Percentiles rank a stretch among this genome's conserved stretches.
These are phyloP conservation scores for Psilanteris sp. DNA, from an alignment of 1,140 invertebrate genomes.

Conservation along the genomic window DNA sequence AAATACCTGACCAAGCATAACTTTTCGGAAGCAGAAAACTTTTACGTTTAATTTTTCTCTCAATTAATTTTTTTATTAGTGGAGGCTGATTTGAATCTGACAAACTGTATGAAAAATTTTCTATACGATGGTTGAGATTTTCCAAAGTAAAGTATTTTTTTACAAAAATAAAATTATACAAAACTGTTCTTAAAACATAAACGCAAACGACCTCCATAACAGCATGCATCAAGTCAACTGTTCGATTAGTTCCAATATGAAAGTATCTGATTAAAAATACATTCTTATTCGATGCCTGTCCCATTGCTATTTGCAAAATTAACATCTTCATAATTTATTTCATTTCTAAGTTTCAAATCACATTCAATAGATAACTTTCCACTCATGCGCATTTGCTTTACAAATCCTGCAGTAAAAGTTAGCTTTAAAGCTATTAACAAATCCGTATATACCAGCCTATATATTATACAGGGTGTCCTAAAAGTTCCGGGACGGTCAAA, in stretches of 20 bases:
- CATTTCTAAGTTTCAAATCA: constrained; percentile 14
- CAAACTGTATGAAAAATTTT: constrained; percentile 26
- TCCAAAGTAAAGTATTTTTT: constrained; percentile 22
- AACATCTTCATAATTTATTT: constrained; percentile 31
- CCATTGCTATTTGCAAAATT: neutral
- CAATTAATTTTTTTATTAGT: constrained; percentile 17
- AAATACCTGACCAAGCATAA: constrained; percentile 40
- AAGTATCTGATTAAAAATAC: constrained; percentile 40
- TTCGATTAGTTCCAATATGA: constrained; percentile 17
- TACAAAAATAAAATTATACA: constrained; percentile 28
- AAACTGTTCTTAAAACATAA: constrained; percentile 43
- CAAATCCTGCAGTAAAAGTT: constrained; percentile 36
- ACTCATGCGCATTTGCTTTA: constrained; percentile 11
- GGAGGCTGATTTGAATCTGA: constrained; percentile 38
- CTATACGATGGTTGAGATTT: constrained; percentile 23
- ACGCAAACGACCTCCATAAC: constrained; percentile 35
- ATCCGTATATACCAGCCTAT: constrained; percentile 34
- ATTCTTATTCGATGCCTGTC: constrained; percentile 31
- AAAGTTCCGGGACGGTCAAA: too few relatives aligned
- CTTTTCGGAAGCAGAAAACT: constrained; percentile 54
- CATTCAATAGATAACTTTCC: constrained; percentile 11
- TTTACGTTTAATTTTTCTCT: constrained; percentile 43
- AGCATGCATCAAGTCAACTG: constrained; percentile 47
- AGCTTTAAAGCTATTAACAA: constrained; percentile 31
- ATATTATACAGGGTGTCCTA: too few relatives aligned